Percentiles rank a stretch among this genome's conserved stretches.
Conservation (phyloP, 2,113 vertebrate genomes). For the Capricornis sumatraensis region DNA sequence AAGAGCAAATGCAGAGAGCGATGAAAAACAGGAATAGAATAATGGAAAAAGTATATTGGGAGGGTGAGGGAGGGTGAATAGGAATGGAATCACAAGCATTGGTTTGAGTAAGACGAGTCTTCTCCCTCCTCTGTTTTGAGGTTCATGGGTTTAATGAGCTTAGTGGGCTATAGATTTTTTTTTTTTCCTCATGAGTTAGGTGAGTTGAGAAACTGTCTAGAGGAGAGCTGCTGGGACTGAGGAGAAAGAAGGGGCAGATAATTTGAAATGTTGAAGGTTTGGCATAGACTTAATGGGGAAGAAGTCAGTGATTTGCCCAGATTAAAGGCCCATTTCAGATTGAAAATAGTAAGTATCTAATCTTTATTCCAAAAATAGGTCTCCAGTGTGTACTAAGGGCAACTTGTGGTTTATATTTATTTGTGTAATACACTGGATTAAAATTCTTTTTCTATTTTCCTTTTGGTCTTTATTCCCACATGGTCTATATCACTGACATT, state of each 20-base stretch:
- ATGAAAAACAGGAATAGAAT: background rate
- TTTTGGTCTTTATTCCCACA: background rate
- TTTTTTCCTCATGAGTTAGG: background rate
- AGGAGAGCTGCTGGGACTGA: background rate
- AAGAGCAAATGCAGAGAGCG: background rate
- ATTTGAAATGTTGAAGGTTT: background rate
- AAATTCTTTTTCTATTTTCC: background rate
- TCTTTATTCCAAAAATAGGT: background rate
- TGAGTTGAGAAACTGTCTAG: slow-evolving; percentile 13
- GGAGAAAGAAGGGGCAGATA: background rate
- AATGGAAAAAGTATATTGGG: background rate
- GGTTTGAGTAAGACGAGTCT: background rate
- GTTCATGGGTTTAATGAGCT: background rate
- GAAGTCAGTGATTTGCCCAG: background rate
- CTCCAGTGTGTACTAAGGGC: slow-evolving; percentile 10
- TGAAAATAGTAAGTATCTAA: background rate
- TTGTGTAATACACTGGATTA: background rate
- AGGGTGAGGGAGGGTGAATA: background rate
- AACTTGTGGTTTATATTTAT: slow-evolving; percentile 23
- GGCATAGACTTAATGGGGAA: background rate
- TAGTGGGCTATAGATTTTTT: background rate
- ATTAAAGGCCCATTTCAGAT: background rate
- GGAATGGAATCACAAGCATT: background rate
- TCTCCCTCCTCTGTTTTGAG: background rate
- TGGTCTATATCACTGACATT: background rate